Conservation (phyloP, 1,140 invertebrate species). For the Sitobion miscanthi region DNA sequence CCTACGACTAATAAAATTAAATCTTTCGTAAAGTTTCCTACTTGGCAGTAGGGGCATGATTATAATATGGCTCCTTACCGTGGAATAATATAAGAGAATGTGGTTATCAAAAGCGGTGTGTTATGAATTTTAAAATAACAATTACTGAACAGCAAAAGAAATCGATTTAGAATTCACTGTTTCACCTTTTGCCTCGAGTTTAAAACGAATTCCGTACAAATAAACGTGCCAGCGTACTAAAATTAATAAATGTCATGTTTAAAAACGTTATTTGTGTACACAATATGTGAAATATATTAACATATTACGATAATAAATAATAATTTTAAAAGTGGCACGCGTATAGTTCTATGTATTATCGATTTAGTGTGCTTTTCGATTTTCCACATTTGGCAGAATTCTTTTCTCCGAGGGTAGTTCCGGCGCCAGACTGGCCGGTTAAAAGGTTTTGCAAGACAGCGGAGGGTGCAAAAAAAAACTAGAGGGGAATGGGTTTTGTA, state of each 20-base stretch:
- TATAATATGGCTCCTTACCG: neutral
- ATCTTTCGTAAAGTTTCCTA: neutral
- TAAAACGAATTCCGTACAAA: no score
- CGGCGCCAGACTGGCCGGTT: conserved; percentile 46
- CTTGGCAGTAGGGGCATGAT: neutral
- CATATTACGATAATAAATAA: neutral
- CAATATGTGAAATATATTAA: neutral
- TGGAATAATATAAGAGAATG: neutral
- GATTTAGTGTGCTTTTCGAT: conserved; percentile 2
- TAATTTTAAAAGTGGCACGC: neutral
- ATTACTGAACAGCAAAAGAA: neutral
- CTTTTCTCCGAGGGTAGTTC: neutral
- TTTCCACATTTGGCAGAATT: neutral
- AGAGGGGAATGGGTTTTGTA: conserved; percentile 15
- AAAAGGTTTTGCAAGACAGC: conserved; percentile 41
- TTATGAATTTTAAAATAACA: neutral
- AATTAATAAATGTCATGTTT: neutral
- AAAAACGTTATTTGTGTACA: neutral
- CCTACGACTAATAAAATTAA: neutral
- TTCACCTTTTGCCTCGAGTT: neutral
- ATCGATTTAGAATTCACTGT: neutral
- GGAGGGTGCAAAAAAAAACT: conserved; percentile 22
- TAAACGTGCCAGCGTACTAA: neutral
- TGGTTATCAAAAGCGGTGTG: neutral
- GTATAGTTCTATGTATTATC: neutral